These are phyloP conservation scores for Arenicola marina DNA, from an alignment of 2,888 invertebrate genomes.

Conservation along the genomic window DNA sequence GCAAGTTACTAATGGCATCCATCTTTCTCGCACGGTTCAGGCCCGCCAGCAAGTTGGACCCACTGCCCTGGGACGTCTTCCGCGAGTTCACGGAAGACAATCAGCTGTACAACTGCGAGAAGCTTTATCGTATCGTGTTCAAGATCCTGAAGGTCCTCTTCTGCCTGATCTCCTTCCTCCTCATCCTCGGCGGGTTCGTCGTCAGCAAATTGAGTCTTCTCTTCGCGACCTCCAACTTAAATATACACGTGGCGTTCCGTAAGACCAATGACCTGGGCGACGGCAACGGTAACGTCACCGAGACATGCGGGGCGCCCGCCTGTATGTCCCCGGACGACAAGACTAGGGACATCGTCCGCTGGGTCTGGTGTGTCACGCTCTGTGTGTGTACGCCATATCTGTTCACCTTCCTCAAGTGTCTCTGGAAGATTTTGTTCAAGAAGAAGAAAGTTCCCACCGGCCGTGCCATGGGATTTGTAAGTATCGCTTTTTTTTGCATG, in stretches of 20 bases:
- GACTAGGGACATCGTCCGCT: not conserved
- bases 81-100: not conserved
- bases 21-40: no score
- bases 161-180: not conserved
- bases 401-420: conserved; percentile 14
- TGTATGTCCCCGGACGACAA: no score
- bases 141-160: conserved; percentile 1
- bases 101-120: not conserved
- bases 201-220: not conserved
- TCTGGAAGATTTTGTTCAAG: conserved; percentile 21
- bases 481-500: no score
- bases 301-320: not conserved
- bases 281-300: not conserved
- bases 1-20: no score
- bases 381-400: conserved; percentile 16
- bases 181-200: not conserved
- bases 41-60: no score
- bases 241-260: not conserved
- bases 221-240: not conserved
- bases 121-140: not conserved
- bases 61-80: not conserved
- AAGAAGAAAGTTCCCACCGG: conserved; percentile 6
- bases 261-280: not conserved
- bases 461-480: conserved; percentile 17
- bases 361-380: conserved; percentile 22